Evolutionary conservation across 2,797 vertebrate genomes (phyloP).

Genomic region (Pogoniulus pusillus): DNA sequence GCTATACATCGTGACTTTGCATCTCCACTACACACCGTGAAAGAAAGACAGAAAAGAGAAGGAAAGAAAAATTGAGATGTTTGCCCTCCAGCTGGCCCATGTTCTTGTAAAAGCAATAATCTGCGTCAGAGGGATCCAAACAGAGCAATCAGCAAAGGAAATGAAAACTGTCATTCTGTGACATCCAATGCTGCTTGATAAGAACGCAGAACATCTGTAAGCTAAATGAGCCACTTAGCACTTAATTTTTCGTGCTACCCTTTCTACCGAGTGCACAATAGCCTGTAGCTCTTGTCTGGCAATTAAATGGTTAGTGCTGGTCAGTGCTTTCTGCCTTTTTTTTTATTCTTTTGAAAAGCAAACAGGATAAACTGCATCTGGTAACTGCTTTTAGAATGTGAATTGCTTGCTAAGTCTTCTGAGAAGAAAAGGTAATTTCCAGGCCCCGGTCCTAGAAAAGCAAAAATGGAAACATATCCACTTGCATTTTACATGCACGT

Average conservation of each 20-base stretch:
- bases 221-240: neutral
- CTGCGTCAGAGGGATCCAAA: constrained; percentile 41
- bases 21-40: neutral
- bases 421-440: neutral
- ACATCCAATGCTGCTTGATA: neutral
- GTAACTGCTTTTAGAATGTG: constrained; percentile 6
- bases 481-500: neutral
- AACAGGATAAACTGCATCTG: neutral
- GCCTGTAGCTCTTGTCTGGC: neutral
- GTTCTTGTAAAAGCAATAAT: constrained; percentile 34
- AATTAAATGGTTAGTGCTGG: neutral
- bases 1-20: neutral
- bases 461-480: neutral
- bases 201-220: constrained; percentile 48
- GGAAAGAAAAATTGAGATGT: neutral
- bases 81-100: constrained; percentile 36
- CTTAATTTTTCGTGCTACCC: neutral
- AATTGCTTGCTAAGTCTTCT: constrained; percentile 4
- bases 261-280: neutral
- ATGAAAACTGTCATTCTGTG: constrained; percentile 40
- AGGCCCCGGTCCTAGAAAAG: neutral
- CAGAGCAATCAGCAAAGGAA: constrained; percentile 35
- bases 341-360: neutral
- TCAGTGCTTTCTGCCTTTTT: neutral
- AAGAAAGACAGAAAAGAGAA: neutral